Conservation (phyloP, 2,888 invertebrate genomes). For the Melanophora roralis region DNA sequence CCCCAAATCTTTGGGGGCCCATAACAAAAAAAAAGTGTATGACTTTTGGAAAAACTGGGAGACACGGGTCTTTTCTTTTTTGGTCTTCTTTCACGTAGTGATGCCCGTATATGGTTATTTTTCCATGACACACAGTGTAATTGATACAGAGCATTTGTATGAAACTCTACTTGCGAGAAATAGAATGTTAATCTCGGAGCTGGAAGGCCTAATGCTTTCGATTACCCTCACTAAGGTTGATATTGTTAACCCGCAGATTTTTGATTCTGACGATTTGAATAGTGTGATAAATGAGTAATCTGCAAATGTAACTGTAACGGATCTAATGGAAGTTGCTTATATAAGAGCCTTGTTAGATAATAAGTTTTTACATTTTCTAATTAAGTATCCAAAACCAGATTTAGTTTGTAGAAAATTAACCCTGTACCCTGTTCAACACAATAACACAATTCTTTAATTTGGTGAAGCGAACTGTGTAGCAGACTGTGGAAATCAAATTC, state of each 20-base stretch:
- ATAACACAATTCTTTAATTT: constrained; percentile 49
- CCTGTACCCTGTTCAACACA: constrained; percentile 50
- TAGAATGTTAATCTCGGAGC: too few relatives aligned
- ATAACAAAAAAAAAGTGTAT: too few relatives aligned
- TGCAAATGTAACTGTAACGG: constrained; percentile 50
- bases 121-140: too few relatives aligned
- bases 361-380: constrained; percentile 54
- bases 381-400: too few relatives aligned
- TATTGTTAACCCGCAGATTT: constrained; percentile 49
- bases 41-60: too few relatives aligned
- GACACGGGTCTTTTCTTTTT: too few relatives aligned
- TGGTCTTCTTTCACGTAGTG: too few relatives aligned
- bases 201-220: constrained; percentile 47
- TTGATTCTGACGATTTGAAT: constrained; percentile 50
- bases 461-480: constrained; percentile 42
- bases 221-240: constrained; percentile 50
- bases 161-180: too few relatives aligned
- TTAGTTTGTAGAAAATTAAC: constrained; percentile 53
- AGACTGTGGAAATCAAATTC: constrained; percentile 47
- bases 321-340: constrained; percentile 54
- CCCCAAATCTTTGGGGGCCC: too few relatives aligned
- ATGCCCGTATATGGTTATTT: too few relatives aligned
- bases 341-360: constrained; percentile 50
- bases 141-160: too few relatives aligned
- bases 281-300: constrained; percentile 51